Evolutionary conservation across 1,140 invertebrate genomes (phyloP).

Genomic region (Drosophila willistoni): DNA sequence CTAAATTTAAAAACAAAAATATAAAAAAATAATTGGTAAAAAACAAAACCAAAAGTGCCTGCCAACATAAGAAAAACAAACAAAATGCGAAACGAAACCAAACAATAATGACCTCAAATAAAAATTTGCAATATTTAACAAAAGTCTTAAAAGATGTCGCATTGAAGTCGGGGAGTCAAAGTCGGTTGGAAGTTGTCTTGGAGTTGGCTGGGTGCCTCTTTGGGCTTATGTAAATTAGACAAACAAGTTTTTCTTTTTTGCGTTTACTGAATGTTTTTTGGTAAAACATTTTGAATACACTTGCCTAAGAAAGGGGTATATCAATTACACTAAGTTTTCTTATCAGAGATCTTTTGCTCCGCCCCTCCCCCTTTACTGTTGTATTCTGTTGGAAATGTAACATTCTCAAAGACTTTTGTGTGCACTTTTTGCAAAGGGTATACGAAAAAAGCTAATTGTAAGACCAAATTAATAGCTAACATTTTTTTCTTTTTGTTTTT

Average conservation of each 20-base stretch:
- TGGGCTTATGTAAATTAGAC: constrained; percentile 11
- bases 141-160: constrained; percentile 12
- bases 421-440: not conserved
- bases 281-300: constrained; percentile 1
- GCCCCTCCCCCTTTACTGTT: no score
- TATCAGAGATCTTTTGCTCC: no score
- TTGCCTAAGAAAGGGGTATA: not conserved
- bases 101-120: constrained; percentile 10
- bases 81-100: not conserved
- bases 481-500: constrained; percentile 38
- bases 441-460: not conserved
- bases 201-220: not conserved
- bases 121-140: constrained; percentile 12
- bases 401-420: no score
- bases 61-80: not conserved
- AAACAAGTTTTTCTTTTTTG: constrained; percentile 16
- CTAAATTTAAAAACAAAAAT: not conserved
- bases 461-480: not conserved
- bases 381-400: no score
- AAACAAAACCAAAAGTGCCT: not conserved
- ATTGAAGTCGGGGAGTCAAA: not conserved
- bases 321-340: not conserved
- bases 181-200: not conserved
- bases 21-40: not conserved
- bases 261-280: not conserved